Percentiles rank a stretch among this genome's conserved stretches.
These are phyloP conservation scores for Eupristina koningsbergeri DNA, from an alignment of 1,140 invertebrate species.

Conservation along the genomic window DNA sequence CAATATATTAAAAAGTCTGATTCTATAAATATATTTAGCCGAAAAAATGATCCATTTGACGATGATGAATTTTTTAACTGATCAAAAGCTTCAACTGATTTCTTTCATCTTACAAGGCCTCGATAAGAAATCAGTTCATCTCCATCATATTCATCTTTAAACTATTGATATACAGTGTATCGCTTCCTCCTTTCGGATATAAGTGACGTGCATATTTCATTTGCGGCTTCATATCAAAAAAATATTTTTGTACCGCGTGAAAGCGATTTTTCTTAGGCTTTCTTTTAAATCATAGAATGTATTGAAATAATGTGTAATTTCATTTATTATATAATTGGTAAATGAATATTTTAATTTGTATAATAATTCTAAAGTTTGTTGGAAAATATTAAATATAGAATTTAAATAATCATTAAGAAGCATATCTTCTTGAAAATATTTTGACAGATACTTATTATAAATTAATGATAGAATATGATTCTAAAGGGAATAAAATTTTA, in stretches of 20 bases:
- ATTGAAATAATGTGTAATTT: conserved; percentile 33
- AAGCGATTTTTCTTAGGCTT: conserved; percentile 45
- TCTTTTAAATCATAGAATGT: conserved; percentile 37
- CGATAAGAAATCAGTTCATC: conserved; percentile 46
- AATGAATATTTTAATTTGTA: not conserved
- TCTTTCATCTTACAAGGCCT: conserved; percentile 30
- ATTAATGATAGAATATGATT: not conserved
- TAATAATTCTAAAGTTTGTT: not conserved
- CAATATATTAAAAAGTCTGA: conserved; percentile 86
- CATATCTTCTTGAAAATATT: not conserved
- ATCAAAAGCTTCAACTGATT: conserved; percentile 51
- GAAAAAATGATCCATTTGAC: conserved; percentile 87
- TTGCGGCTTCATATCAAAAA: conserved; percentile 52
- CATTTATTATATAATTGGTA: conserved; percentile 13
- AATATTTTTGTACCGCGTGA: conserved; percentile 59
- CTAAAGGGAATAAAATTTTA: not conserved
- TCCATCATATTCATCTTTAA: conserved; percentile 29
- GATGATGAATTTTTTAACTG: conserved; percentile 88
- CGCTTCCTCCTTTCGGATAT: conserved; percentile 30
- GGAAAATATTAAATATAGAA: not conserved
- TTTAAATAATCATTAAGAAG: not conserved
- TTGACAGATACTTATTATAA: not conserved
- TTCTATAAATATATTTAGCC: conserved; percentile 88
- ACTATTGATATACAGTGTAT: conserved; percentile 19
- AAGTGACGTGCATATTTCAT: conserved; percentile 40